These are phyloP conservation scores for Liolophura sinensis DNA, from an alignment of 1,140 invertebrate species.

Conservation along the genomic window DNA sequence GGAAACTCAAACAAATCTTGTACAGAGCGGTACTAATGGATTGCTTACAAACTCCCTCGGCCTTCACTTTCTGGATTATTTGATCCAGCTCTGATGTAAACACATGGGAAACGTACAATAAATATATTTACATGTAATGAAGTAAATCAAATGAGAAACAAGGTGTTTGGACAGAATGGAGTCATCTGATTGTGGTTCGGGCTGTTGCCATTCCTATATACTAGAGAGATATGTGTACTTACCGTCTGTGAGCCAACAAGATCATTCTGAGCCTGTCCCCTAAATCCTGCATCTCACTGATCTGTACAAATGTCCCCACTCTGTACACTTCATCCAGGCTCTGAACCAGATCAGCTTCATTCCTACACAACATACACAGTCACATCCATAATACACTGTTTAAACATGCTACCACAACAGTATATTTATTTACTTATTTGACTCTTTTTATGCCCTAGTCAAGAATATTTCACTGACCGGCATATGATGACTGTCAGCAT, in stretches of 20 bases:
- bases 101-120: background rate
- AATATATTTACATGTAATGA: background rate
- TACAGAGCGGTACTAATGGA: too few relatives aligned
- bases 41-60: background rate
- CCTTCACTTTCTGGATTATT: background rate
- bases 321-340: constrained; percentile 85
- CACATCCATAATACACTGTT: background rate
- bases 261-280: constrained; percentile 89
- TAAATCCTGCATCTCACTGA: constrained; percentile 95
- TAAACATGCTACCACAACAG: background rate
- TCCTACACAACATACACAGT: constrained; percentile 60
- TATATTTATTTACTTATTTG: background rate
- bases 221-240: constrained; percentile 2
- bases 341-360: constrained; percentile 85
- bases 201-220: too few relatives aligned
- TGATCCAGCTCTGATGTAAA: background rate
- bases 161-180: background rate
- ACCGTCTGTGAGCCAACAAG: constrained; percentile 88
- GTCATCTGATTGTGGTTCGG: too few relatives aligned
- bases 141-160: background rate
- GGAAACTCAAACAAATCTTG: too few relatives aligned
- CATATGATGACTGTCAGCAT: too few relatives aligned
- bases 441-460: too few relatives aligned
- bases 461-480: too few relatives aligned
- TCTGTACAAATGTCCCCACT: constrained; percentile 96